Conservation (phyloP, 2,797 vertebrate genomes). For the Lepilemur septentrionalis region DNA sequence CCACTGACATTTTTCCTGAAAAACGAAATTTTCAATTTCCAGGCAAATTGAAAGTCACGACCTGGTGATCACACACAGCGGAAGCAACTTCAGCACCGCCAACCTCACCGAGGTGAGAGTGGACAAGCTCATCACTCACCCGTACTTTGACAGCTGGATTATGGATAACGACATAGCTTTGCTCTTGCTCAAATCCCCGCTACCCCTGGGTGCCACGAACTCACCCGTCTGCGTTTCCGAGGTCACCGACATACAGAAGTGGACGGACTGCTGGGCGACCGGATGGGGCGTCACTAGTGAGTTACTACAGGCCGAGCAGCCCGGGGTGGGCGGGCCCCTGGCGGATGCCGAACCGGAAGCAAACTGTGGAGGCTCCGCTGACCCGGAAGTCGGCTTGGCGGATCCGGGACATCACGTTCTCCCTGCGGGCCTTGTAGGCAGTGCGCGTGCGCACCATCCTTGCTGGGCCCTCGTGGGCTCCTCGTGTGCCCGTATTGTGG, state of each 20-base stretch:
- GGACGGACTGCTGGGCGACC: constrained; percentile 78
- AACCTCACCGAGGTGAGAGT: background rate
- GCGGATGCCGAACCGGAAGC: background rate
- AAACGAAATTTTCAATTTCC: too few relatives aligned
- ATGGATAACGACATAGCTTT: constrained; percentile 78
- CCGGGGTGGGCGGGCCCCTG: background rate
- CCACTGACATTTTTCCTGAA: background rate
- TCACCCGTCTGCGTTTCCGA: constrained; percentile 77
- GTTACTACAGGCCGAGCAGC: background rate
- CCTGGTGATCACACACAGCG: constrained; percentile 52
- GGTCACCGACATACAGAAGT: background rate
- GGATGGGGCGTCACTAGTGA: constrained; percentile 53
- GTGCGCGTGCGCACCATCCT: background rate
- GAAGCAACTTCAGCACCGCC: background rate
- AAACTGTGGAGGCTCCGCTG: background rate
- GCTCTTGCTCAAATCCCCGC: constrained; percentile 74
- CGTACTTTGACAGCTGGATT: constrained; percentile 57
- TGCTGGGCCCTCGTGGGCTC: background rate
- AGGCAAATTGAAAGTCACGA: constrained; percentile 42
- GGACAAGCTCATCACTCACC: constrained; percentile 72
- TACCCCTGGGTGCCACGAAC: constrained; percentile 23
- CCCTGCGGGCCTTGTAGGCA: background rate
- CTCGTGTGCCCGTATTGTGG: too few relatives aligned
- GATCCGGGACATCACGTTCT: background rate
- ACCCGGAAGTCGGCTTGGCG: background rate